These are phyloP conservation scores for Upupa epops DNA, from an alignment of 2,113 vertebrate genomes.

Conservation along the genomic window DNA sequence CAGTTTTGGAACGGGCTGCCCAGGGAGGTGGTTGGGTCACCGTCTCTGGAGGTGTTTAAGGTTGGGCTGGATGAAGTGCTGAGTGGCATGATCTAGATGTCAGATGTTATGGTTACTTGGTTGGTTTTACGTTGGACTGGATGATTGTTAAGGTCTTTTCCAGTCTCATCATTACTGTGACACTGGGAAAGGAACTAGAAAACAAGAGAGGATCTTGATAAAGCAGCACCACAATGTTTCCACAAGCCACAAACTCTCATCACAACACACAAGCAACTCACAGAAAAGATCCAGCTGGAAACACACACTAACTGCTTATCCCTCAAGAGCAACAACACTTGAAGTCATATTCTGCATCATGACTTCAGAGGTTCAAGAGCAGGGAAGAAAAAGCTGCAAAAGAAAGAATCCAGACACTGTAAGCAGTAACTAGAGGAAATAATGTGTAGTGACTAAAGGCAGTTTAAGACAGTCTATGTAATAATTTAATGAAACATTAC, in stretches of 20 bases:
- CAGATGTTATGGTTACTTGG: too few relatives aligned
- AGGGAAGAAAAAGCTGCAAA: not conserved
- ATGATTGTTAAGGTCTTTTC: too few relatives aligned
- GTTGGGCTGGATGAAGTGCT: too few relatives aligned
- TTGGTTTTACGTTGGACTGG: too few relatives aligned
- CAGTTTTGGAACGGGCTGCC: too few relatives aligned
- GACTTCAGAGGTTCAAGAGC: not conserved
- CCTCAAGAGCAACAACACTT: not conserved
- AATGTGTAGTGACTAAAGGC: not conserved
- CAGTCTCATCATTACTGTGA: too few relatives aligned
- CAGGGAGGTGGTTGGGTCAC: too few relatives aligned
- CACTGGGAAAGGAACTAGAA: not conserved
- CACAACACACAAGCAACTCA: not conserved
- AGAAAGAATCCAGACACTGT: not conserved
- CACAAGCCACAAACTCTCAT: not conserved
- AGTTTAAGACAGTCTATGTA: not conserved
- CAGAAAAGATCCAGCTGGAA: not conserved
- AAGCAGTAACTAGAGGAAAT: not conserved
- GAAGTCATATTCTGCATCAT: not conserved
- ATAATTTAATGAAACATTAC: not conserved
- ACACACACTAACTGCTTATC: not conserved
- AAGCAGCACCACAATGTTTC: not conserved
- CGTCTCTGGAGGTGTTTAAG: too few relatives aligned
- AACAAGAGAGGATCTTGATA: not conserved
- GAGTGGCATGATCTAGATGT: too few relatives aligned